These are phyloP conservation scores for Cephonodes hylas DNA, from an alignment of 2,888 invertebrate species.

Conservation along the genomic window DNA sequence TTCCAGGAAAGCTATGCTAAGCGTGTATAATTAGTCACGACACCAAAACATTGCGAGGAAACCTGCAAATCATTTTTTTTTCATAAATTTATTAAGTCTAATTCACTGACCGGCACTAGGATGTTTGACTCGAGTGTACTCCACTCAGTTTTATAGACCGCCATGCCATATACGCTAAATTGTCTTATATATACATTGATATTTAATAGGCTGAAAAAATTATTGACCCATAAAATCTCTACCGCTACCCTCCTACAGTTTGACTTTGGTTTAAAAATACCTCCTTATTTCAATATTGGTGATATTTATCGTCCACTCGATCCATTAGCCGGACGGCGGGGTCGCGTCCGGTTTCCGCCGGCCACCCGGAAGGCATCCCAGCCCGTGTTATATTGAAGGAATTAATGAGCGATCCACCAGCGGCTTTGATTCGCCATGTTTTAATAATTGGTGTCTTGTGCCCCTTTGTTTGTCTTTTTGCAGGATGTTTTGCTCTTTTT, in stretches of 20 bases:
- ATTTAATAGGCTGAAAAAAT: too few species aligned
- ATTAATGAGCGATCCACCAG: background rate
- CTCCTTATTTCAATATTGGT: conserved; percentile 11
- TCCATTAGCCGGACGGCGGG: conserved; percentile 48
- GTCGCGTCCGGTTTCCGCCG: conserved; percentile 49
- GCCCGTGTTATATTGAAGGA: conserved; percentile 1
- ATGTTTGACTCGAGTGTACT: too few species aligned
- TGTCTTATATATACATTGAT: too few species aligned
- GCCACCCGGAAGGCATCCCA: background rate
- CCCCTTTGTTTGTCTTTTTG: background rate
- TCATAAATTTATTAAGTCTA: too few species aligned
- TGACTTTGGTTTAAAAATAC: conserved; percentile 1
- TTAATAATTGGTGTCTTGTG: background rate
- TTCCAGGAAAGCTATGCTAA: too few species aligned
- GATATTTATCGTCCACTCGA: conserved; percentile 35
- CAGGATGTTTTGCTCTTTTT: background rate
- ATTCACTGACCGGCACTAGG: too few species aligned
- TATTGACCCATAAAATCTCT: too few species aligned
- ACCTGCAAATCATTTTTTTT: too few species aligned
- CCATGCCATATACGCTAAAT: too few species aligned
- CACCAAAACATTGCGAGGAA: too few species aligned
- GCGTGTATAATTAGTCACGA: too few species aligned
- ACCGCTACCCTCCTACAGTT: background rate
- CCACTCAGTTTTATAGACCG: too few species aligned
- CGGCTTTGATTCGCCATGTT: background rate